Evolutionary conservation across 2,888 invertebrate species (phyloP), one percentile per base, ranked within the genome.

Genomic region (Plagodis dolabraria): DNA sequence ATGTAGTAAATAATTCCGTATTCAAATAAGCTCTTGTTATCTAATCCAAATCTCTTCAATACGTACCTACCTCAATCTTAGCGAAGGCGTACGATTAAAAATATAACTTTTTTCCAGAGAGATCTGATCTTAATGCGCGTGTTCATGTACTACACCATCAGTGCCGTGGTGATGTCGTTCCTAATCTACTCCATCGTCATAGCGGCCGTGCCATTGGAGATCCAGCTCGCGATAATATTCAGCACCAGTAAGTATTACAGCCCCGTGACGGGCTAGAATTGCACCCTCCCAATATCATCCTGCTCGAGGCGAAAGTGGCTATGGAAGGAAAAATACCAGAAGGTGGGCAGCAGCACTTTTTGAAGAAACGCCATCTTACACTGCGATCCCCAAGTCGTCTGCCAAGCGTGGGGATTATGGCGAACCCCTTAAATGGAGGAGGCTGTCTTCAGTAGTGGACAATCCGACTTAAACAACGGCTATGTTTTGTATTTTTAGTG

Each of bases 151-250:
- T 89, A 82, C 73, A 70, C 75, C 33, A 62, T 85, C 0, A 75
- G 70, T 2, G 75, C 81, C 0, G 69, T 84, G 8, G 68, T 82
- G 2, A 63, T 79, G n/a, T 79, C 86, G 0, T 52, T 85, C 0
- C 72, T 89, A 60, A 76, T 85, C 9, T 89, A 89, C 71, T 86
- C 87, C 10, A 79, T 86, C 65, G 84, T 89, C 33, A 77, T 88
- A 6, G 74, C 77, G 0, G 77, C 70, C 6, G 70, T 86, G 8
- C 77, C 77, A 0, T 60, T 75, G n/a, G 67, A 83, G 0, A 69
- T 82, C 10, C 76, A 79, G 47, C 64, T 82, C 5, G 66, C 71
- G 10, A 76, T 88, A 52, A 67, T 85, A 9, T 45, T 70, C 2
- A 82, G 77, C 53, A 76, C 82, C 45, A 38, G 88, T 88, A 68